These are phyloP conservation scores for Dione vanillae DNA, from an alignment of 2,888 invertebrate genomes.

Conservation along the genomic window DNA sequence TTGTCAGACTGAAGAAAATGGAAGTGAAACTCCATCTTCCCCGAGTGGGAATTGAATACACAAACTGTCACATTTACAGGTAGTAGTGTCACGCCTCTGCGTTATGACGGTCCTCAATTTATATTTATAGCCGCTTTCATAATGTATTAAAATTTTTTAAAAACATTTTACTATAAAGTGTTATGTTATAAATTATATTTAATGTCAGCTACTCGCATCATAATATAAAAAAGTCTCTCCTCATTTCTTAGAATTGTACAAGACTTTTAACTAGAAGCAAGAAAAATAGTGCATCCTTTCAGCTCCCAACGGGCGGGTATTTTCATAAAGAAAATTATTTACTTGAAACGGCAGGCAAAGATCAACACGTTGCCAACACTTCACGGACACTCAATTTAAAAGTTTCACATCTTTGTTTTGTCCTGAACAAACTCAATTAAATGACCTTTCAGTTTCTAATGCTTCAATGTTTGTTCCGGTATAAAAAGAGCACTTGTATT, in stretches of 20 bases:
- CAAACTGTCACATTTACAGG: too few species aligned
- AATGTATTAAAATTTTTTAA: too few species aligned
- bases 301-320: slow-evolving; percentile 25
- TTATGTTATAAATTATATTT: neutral
- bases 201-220: neutral
- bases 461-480: slow-evolving; percentile 65
- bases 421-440: slow-evolving; percentile 84
- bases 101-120: too few species aligned
- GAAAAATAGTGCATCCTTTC: slow-evolving; percentile 33
- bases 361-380: slow-evolving; percentile 83
- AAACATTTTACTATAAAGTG: too few species aligned
- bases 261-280: slow-evolving; percentile 1
- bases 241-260: neutral
- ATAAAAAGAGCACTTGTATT: slow-evolving; percentile 7
- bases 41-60: too few species aligned
- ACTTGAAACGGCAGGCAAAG: slow-evolving; percentile 70
- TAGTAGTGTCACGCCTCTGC: too few species aligned
- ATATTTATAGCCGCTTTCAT: too few species aligned
- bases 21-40: too few species aligned
- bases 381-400: slow-evolving; percentile 83
- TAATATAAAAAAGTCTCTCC: neutral
- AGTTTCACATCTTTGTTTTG: slow-evolving; percentile 81
- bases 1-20: too few species aligned
- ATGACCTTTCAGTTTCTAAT: slow-evolving; percentile 76
- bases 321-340: slow-evolving; percentile 73